Conservation (phyloP, 2,888 invertebrate species). For the Cantharis nigra region DNA sequence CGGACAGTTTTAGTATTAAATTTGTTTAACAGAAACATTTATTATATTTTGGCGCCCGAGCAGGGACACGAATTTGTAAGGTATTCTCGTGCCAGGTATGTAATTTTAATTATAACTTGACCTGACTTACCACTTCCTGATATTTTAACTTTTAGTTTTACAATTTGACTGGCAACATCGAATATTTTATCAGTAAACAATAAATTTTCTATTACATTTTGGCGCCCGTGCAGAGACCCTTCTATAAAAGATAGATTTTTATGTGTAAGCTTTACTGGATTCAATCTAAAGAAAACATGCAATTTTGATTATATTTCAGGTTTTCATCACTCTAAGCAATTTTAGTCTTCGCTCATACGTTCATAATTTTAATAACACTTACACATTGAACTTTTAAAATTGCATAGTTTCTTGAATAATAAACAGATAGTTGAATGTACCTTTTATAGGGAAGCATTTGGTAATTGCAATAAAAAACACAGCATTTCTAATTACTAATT, state of each 20-base stretch:
- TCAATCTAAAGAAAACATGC: neutral
- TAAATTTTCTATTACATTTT: neutral
- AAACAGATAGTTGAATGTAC: neutral
- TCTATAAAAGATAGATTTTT: too few species aligned
- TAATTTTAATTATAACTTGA: too few species aligned
- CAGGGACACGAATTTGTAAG: too few species aligned
- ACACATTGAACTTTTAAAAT: neutral
- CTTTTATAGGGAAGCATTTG: neutral
- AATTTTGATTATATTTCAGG: neutral
- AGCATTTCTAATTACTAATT: neutral
- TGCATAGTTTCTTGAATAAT: neutral
- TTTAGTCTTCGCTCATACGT: neutral
- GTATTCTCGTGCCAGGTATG: too few species aligned
- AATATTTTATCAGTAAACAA: too few species aligned
- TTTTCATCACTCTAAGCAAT: neutral
- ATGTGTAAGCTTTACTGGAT: too few species aligned
- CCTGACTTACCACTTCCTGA: too few species aligned
- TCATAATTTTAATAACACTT: neutral
- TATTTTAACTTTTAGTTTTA: too few species aligned
- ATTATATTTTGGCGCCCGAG: too few species aligned
- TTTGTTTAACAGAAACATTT: too few species aligned
- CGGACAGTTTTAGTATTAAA: too few species aligned
- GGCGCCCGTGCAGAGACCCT: neutral
- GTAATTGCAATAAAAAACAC: neutral
- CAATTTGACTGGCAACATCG: too few species aligned